Evolutionary conservation across 2,888 invertebrate genomes (phyloP), one percentile per base, ranked within the genome.

Genomic region (Pyrrhia umbra): DNA sequence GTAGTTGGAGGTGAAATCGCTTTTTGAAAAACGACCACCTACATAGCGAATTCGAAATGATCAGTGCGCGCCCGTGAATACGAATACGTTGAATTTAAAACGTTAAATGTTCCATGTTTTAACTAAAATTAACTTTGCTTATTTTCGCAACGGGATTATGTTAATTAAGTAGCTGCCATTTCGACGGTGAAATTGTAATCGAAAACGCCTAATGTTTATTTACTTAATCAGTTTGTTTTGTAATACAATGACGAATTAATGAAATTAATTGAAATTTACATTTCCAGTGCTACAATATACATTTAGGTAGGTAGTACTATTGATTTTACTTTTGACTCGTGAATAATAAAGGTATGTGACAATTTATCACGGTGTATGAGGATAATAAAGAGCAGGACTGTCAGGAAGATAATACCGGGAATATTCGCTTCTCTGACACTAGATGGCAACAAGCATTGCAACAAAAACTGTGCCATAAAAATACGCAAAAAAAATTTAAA

Each of bases 181-280:
- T 84, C 81, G 79, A 82, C 85, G 82, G 80, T 80, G 84, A 82
- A 87, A 90, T 86, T 83, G 90, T 88, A 88, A 88, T 91, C 83
- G 85, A 86, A 88, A 89, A 83, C 86, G 84, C 82, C 85, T 88
- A 85, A 85, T 89, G 88, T 90, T 90, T 87, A 89, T 89, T 89
- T 84, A 83, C 85, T 87, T 86, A 90, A 91, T 90, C 88, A 90
- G 85, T 86, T 88, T 88, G 86, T 89, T 88, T 88, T 87, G 85
- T 81, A 83, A 82, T 73, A 72, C 69, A 75, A 79, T 84, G 73
- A 78, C 71, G 69, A 75, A 82, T 82, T 77, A 72, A 73, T 69
- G 68, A 73, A 77, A 77, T 75, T 65, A 75, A 73, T 75, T 73
- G 60, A 60, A 71, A 68, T 77, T 74, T 59, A 68, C 75, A 70